Evolutionary conservation across 2,113 vertebrate species (phyloP).

Genomic region (Pavo muticus): DNA sequence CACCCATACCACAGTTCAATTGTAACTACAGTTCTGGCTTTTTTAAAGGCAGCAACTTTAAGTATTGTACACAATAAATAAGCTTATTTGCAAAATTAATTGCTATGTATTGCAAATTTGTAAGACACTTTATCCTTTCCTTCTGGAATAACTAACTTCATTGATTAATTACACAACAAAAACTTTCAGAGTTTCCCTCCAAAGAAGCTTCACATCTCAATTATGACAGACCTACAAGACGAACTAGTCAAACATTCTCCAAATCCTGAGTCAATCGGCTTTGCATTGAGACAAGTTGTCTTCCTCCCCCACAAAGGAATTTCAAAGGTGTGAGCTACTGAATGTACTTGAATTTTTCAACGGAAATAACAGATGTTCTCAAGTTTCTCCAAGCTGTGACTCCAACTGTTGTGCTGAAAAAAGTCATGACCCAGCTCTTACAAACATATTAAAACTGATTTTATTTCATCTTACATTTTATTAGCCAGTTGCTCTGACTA

Average conservation of each 20-base stretch:
- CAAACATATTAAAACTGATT: slow-evolving; percentile 51
- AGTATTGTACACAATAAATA: not conserved
- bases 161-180: not conserved
- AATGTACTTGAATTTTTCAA: slow-evolving; percentile 55
- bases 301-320: slow-evolving; percentile 30
- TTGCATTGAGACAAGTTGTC: not conserved
- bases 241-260: slow-evolving; percentile 39
- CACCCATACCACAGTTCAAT: not conserved
- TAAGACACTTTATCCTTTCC: slow-evolving; percentile 37
- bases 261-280: slow-evolving; percentile 17
- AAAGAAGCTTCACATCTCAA: slow-evolving; percentile 11
- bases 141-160: slow-evolving; percentile 34
- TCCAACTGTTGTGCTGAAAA: slow-evolving; percentile 66
- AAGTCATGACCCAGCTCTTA: slow-evolving; percentile 38
- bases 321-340: slow-evolving; percentile 61
- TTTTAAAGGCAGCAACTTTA: not conserved
- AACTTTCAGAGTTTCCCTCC: slow-evolving; percentile 37
- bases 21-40: not conserved
- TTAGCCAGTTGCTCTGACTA: slow-evolving; percentile 47
- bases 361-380: slow-evolving; percentile 69
- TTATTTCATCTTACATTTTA: slow-evolving; percentile 57
- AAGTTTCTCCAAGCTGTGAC: slow-evolving; percentile 62
- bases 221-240: slow-evolving; percentile 27
- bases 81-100: slow-evolving; percentile 7
- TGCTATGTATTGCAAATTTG: not conserved